Base-by-base conservation (phyloP, 2,113 vertebrate species). In the Catharus fuscescens region DNA sequence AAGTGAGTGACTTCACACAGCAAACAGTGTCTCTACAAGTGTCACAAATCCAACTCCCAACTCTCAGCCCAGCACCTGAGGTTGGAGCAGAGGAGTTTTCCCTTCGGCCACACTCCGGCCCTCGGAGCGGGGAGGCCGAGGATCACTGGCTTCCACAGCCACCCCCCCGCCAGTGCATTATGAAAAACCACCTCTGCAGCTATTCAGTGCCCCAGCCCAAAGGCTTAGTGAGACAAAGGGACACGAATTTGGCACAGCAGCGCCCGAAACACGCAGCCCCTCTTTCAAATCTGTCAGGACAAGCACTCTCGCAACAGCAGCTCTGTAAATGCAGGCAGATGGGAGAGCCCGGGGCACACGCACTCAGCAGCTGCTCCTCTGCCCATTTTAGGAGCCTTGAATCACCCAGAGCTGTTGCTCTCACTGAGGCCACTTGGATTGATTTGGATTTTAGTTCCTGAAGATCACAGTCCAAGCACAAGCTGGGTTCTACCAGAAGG, bases 221-320 rank as follows among this genome's bases (percentile, higher is more conserved):
- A 62, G 80, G 94, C 96, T 96, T 96, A 96, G 90, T 0, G n/a
- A 90, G 40, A 97, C 95, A 96, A 96, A 93, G 72, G 84, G 81
- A 40, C 72, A 45, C 1, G 10, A 95, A 78, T 92, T 80, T 77
- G 81, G 92, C 87, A 90, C 73, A 57, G 71, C 87, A 50, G 70
- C 0, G 7, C 81, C 90, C 38, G 71, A 80, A 92, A 90, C 69
- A 60, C 61, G 10, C 45, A 85, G 87, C 32, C 15, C 62, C 60
- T 53, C 5, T 42, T 90, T 88, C 71, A 92, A 83, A 95, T 87
- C 84, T 88, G 87, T 80, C 94, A 90, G 93, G 85, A 88, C 91
- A 86, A 94, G 92, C 93, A 91, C 85, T 91, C 81, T 94, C 19
- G 2, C 74, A 65, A 34, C 69, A 60, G 66, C 61, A 15, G 77